Percentiles rank a stretch among this genome's conserved stretches.
phyloP scores from a whole-genome alignment of 1,140 invertebrate species.

The Drosophila nigromelanica region DNA sequence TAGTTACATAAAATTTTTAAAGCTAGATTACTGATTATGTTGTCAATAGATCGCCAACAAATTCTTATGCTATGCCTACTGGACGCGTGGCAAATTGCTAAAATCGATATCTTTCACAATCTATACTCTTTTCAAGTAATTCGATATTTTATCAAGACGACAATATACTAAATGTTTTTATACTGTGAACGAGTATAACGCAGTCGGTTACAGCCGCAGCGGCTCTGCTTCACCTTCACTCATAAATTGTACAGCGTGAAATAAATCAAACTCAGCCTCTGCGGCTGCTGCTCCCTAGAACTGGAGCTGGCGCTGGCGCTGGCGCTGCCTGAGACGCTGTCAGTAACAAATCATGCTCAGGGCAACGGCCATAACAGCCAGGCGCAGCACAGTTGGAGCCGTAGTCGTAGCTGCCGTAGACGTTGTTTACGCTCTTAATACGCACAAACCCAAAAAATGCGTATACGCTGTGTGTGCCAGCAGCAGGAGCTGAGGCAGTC shows the following conservation, averaged over 20 bases:
- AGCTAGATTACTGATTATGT: no score
- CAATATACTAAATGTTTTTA: no score
- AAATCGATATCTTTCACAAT: no score
- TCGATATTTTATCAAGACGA: no score
- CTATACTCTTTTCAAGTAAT: no score
- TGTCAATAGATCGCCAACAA: no score
- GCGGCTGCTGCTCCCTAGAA: conserved; percentile 6
- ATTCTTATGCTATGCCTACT: no score
- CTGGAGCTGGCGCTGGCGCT: conserved; percentile 21
- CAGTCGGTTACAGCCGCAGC: background rate
- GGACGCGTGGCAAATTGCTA: no score
- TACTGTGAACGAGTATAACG: no score
- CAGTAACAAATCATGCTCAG: conserved; percentile 81
- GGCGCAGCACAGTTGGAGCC: background rate
- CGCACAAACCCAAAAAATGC: conserved; percentile 68
- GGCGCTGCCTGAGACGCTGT: conserved; percentile 72
- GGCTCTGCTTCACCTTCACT: conserved; percentile 73
- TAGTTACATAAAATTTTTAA: no score
- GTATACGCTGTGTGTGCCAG: conserved; percentile 61
- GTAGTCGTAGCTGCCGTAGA: conserved; percentile 57
- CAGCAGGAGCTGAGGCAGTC: conserved; percentile 26
- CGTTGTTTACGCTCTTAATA: conserved; percentile 78
- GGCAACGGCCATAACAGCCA: conserved; percentile 54
- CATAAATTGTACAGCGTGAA: conserved; percentile 79
- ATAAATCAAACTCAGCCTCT: conserved; percentile 80